Base-by-base conservation (phyloP, 1,140 invertebrate species). In the Leptopilina boulardi region DNA sequence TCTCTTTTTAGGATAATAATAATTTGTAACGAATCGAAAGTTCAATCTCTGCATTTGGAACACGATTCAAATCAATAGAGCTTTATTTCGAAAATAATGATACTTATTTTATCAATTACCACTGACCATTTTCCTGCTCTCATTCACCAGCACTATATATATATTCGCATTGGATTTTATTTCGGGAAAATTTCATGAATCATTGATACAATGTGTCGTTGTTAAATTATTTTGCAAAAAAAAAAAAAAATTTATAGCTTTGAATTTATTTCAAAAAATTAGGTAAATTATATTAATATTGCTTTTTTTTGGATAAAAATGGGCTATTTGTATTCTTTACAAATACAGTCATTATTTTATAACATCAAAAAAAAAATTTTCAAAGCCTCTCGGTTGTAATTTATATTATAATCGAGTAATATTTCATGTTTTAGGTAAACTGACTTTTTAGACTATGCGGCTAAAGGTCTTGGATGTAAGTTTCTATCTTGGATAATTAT, bases 401-500 rank as follows among this genome's bases (percentile, higher is more conserved):
- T 38, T 38, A 38, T 38, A 38, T 38, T 38, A 38, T 38, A 38
- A 38, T 38, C 15, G 47, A 51, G 47, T 18, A n/a, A 51, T 51
- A 51, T 51, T 51, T 51, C n/a, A 51, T 18, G n/a, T 51, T 51
- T 51, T 51, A 51, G 47, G 47, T 51, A 51, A 51, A 51, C 47
- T 51, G 47, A 66, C 59, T 26, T 21, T 18, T 66, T 66, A 30
- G 26, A 30, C 21, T 15, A 23, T n/a, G n/a, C 13, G 5, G 26
- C 59, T 66, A 66, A 66, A 51, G 59, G 59, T 66, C 13, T n/a
- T n/a, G 59, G 26, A 30, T 66, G 59, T 30, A 66, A 66, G 59
- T 66, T 66, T 30, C 59, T 66, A 66, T 66, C 59, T 66, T 15
- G 59, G 26, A 66, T 66, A 66, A 66, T 66, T 66, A 66, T 66